A percentile compares a stretch with the other conserved stretches of the same genome.
phyloP scores from a whole-genome alignment of 2,888 invertebrate species.

The Tiliacea citrago region DNA sequence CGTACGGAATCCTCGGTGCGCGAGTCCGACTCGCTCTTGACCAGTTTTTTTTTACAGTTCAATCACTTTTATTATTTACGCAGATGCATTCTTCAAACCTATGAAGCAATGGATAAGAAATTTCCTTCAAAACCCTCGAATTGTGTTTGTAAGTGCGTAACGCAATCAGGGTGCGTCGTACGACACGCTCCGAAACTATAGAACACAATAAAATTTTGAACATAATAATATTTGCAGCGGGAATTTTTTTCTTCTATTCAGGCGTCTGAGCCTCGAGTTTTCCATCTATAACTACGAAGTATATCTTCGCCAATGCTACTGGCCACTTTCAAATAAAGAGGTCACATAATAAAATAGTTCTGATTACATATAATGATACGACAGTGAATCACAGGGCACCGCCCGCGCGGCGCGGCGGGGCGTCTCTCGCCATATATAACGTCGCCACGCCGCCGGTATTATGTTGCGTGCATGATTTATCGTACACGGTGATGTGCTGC shows the following conservation, averaged over 20 bases:
- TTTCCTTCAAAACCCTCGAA: too few relatives aligned
- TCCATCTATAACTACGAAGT: neutral
- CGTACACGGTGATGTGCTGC: neutral
- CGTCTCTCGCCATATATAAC: constrained; percentile 60
- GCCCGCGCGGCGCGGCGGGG: constrained; percentile 66
- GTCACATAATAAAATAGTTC: constrained; percentile 60
- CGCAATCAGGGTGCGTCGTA: too few relatives aligned
- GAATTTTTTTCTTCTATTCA: neutral
- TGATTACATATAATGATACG: constrained; percentile 67
- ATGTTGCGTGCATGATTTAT: constrained; percentile 58
- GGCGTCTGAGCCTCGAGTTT: neutral
- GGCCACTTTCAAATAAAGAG: constrained; percentile 16
- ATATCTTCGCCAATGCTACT: neutral
- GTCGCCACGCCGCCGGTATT: constrained; percentile 41
- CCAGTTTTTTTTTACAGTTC: too few relatives aligned
- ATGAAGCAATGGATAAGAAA: too few relatives aligned
- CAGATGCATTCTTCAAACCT: too few relatives aligned
- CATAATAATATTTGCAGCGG: too few relatives aligned
- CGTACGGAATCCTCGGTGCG: too few relatives aligned
- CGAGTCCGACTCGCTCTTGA: too few relatives aligned
- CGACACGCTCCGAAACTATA: neutral
- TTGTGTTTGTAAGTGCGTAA: too few relatives aligned
- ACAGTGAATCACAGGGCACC: constrained; percentile 64
- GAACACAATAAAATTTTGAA: too few relatives aligned
- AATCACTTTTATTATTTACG: too few relatives aligned